phyloP scores from a whole-genome alignment of 2,888 invertebrate genomes.

The Ptychoptera contaminata region DNA sequence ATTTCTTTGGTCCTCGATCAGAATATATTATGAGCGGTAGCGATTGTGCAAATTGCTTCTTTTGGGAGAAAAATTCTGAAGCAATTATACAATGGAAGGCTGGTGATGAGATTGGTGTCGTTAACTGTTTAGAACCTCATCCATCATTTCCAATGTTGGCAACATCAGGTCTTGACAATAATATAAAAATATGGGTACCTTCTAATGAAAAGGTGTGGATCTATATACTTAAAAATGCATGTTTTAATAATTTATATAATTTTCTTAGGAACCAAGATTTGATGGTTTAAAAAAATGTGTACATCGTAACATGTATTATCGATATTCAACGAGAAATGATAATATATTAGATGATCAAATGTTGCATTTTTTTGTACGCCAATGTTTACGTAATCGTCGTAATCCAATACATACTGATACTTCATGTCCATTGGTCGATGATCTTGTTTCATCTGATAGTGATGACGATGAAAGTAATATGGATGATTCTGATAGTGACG shows the following conservation, averaged over 20 bases:
- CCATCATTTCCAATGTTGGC: conserved; percentile 76
- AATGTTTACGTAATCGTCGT: conserved; percentile 17
- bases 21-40: conserved; percentile 88
- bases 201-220: conserved; percentile 33
- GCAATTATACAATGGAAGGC: conserved; percentile 77
- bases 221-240: neutral
- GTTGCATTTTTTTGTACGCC: conserved; percentile 23
- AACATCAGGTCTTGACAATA: conserved; percentile 73
- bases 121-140: conserved; percentile 85
- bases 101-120: conserved; percentile 72
- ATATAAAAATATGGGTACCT: conserved; percentile 88
- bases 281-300: conserved; percentile 20
- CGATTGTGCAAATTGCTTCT: conserved; percentile 73
- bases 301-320: conserved; percentile 5
- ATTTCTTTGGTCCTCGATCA: conserved; percentile 83
- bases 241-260: conserved; percentile 3
- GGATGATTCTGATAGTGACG: neutral
- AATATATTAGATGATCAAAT: conserved; percentile 19
- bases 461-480: conserved; percentile 2
- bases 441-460: neutral
- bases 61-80: conserved; percentile 83
- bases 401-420: neutral
- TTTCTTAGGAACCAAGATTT: conserved; percentile 18
- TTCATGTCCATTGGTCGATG: neutral
- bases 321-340: neutral